Conservation (phyloP, 2,888 invertebrate genomes). For the Eupithecia centaureata region DNA sequence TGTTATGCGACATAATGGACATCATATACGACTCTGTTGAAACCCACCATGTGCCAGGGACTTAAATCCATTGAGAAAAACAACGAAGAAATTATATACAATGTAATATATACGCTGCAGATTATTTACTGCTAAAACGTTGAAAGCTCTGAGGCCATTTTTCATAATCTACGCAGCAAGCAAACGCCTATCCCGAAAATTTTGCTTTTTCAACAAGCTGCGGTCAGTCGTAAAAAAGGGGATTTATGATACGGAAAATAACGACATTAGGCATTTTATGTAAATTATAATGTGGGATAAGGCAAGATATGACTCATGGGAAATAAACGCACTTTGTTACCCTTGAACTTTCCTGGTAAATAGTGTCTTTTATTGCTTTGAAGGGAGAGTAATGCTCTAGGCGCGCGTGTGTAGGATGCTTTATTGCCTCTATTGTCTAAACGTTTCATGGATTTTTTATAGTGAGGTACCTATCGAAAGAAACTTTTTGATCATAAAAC, state of each 20-base stretch:
- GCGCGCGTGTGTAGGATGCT: background rate
- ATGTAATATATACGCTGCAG: background rate
- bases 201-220: constrained; percentile 50
- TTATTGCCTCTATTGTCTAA: background rate
- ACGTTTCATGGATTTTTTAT: background rate
- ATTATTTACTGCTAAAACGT: constrained; percentile 9
- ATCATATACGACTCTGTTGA: background rate
- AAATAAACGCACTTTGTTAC: constrained; percentile 56
- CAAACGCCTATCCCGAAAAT: constrained; percentile 36
- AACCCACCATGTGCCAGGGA: background rate
- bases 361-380: background rate
- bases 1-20: background rate
- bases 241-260: constrained; percentile 67
- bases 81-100: background rate
- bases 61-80: background rate
- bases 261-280: constrained; percentile 70
- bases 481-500: background rate
- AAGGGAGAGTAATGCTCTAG: background rate
- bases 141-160: constrained; percentile 16
- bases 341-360: constrained; percentile 5
- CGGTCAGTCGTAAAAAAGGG: constrained; percentile 61
- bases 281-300: constrained; percentile 60
- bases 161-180: constrained; percentile 19
- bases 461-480: background rate
- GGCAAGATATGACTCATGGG: constrained; percentile 52